Conservation (phyloP, 2,113 vertebrate genomes). For the Gracilinanus agilis region DNA sequence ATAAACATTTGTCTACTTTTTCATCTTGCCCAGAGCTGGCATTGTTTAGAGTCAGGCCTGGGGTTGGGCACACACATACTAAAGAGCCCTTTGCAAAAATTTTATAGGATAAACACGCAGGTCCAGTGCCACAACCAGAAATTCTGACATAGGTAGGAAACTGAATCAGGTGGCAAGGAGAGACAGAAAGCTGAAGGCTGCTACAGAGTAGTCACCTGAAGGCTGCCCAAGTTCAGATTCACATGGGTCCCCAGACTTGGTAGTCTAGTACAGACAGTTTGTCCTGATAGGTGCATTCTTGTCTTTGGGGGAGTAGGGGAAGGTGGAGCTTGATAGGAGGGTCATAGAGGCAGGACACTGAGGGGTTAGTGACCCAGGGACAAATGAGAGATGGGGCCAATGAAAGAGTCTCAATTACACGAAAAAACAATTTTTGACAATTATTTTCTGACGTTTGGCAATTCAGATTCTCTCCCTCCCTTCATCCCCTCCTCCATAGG, state of each 20-base stretch:
- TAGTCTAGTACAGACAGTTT: background rate
- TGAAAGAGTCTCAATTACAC: too few relatives aligned
- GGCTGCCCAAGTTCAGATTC: background rate
- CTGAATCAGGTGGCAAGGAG: background rate
- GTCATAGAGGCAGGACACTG: background rate
- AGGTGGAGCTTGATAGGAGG: background rate
- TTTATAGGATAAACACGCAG: background rate
- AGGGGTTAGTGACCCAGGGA: background rate
- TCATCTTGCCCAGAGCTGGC: background rate
- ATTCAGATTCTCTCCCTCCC: too few relatives aligned
- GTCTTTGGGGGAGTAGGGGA: background rate
- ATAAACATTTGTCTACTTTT: background rate
- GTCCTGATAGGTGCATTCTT: background rate
- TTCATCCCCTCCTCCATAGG: too few relatives aligned
- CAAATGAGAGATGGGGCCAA: background rate
- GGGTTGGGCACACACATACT: background rate
- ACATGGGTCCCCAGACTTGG: background rate
- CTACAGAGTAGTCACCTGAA: background rate
- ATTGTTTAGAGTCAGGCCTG: background rate
- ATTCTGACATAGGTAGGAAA: background rate
- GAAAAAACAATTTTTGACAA: too few relatives aligned
- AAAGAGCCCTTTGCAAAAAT: background rate
- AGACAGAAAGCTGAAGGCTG: background rate
- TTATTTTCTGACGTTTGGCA: too few relatives aligned
- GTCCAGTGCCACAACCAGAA: background rate